Base-by-base conservation (phyloP, 2,113 vertebrate genomes). In the Lucifuga dentata region DNA sequence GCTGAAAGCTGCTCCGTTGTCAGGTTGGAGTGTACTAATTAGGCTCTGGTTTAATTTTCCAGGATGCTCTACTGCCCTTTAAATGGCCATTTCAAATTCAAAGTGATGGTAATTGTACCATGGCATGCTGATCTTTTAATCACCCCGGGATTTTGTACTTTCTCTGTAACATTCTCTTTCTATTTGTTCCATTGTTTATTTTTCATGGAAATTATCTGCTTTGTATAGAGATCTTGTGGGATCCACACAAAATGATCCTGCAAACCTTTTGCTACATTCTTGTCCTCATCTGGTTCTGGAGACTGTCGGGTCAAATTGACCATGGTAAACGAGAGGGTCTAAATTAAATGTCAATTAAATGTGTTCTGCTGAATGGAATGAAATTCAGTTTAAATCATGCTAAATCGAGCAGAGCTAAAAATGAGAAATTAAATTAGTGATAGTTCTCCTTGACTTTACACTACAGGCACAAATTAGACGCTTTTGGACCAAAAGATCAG, bases 11-110 rank as follows among this genome's bases (percentile, higher is more conserved):
- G 92, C 91, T 88, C 91, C 87, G 94, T 95, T 96, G 96, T 97
- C 95, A 95, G 92, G 91, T 95, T 95, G 92, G 94, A 94, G 93
- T 92, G 92, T 91, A 94, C 96, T 99, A 97, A 98, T 95, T 98
- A 95, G 95, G 93, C 93, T 93, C 92, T 91, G 92, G 93, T 94
- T 95, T 97, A 97, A 97, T 98, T 98, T 96, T 93, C 93, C 93
- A 94, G 93, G 95, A 95, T 94, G 94, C 91, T 95, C 95, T 94
- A 85, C 92, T 97, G 93, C 94, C 93, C 94, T 97, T 97, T 97
- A 95, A 95, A 96, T 94, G 92, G 94, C 93, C 92, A 97, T 97
- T 98, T 97, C 95, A 95, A 96, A 97, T 97, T 95, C 93, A 95
- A 95, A 98, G 94, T 94, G 94, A 95, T 94, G 92, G 93, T 95